Percentiles rank a stretch among this genome's conserved stretches.
These are phyloP conservation scores for Chaitophorus viminalis DNA, from an alignment of 2,888 invertebrate genomes.

Conservation along the genomic window DNA sequence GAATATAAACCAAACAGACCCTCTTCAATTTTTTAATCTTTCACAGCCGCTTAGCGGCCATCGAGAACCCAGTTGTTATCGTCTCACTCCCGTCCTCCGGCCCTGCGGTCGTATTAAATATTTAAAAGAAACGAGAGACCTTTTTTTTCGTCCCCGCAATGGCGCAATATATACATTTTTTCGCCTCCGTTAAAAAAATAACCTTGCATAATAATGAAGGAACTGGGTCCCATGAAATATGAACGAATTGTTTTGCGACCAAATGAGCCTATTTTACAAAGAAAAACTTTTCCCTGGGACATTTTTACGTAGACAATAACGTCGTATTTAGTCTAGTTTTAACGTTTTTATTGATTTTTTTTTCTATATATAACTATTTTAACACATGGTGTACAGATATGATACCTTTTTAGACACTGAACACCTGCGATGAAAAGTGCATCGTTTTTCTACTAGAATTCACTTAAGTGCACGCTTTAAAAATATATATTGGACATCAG, in stretches of 20 bases:
- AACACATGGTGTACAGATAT: not conserved
- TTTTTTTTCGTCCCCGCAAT: slow-evolving; percentile 36
- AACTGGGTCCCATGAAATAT: slow-evolving; percentile 52
- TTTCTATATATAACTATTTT: not conserved
- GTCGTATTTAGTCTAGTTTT: slow-evolving; percentile 36
- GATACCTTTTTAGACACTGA: not conserved
- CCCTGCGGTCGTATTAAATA: slow-evolving; percentile 60
- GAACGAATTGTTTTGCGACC: slow-evolving; percentile 48
- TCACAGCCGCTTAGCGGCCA: slow-evolving; percentile 62
- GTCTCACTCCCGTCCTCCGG: slow-evolving; percentile 29
- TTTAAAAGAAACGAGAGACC: slow-evolving; percentile 62
- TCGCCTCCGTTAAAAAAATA: slow-evolving; percentile 52
- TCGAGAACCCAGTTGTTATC: slow-evolving; percentile 62
- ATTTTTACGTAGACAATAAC: slow-evolving; percentile 20
- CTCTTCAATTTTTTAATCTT: slow-evolving; percentile 62
- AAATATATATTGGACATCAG: no score
- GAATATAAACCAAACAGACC: slow-evolving; percentile 61
- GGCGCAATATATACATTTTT: slow-evolving; percentile 50
- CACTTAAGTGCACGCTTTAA: no score
- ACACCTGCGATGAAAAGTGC: slow-evolving; percentile 46
- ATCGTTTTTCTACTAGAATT: not conserved
- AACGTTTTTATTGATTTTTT: slow-evolving; percentile 41
- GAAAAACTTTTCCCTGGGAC: slow-evolving; percentile 38
- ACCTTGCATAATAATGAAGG: slow-evolving; percentile 60
- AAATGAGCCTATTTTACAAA: slow-evolving; percentile 54